These are phyloP conservation scores for Perithous albicinctus DNA, from an alignment of 2,888 invertebrate genomes.

Conservation along the genomic window DNA sequence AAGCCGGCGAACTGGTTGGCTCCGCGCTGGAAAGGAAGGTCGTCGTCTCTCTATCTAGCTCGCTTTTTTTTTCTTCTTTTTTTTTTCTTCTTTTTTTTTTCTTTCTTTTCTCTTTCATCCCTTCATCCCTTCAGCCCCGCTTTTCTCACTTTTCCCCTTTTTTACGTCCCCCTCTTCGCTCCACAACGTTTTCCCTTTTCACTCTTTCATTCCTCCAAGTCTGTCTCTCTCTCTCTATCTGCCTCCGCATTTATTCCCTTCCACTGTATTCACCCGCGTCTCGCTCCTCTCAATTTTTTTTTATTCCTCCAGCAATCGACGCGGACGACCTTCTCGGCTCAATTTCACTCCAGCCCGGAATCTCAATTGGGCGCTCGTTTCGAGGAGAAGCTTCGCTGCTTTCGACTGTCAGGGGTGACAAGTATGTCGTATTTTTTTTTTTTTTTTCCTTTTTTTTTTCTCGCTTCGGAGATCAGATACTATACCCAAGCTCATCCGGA, in stretches of 20 bases:
- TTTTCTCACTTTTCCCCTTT: conserved; percentile 11
- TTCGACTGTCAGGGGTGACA: conserved; percentile 49
- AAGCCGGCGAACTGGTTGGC: conserved; percentile 52
- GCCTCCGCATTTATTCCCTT: conserved; percentile 24
- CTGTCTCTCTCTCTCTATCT: conserved; percentile 38
- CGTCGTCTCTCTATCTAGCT: conserved; percentile 30
- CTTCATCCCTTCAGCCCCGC: conserved; percentile 33
- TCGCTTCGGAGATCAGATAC: conserved; percentile 26
- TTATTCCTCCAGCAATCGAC: conserved; percentile 66
- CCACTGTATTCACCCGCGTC: conserved; percentile 1
- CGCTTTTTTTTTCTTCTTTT: too few species aligned
- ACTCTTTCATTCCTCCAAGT: neutral
- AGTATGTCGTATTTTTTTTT: conserved; percentile 59
- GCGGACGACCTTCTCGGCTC: conserved; percentile 64
- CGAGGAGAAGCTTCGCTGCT: conserved; percentile 57
- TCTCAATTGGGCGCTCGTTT: conserved; percentile 68
- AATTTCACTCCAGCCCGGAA: conserved; percentile 64
- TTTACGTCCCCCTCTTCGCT: conserved; percentile 5
- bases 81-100: too few species aligned
- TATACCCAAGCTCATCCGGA: neutral
- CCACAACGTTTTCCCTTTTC: conserved; percentile 24
- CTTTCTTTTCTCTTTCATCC: too few species aligned
- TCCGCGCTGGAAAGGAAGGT: conserved; percentile 43
- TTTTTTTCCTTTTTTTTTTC: conserved; percentile 17
- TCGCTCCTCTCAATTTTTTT: conserved; percentile 23